These are phyloP conservation scores for Fopius arisanus DNA, from an alignment of 1,140 invertebrate genomes.

Conservation along the genomic window DNA sequence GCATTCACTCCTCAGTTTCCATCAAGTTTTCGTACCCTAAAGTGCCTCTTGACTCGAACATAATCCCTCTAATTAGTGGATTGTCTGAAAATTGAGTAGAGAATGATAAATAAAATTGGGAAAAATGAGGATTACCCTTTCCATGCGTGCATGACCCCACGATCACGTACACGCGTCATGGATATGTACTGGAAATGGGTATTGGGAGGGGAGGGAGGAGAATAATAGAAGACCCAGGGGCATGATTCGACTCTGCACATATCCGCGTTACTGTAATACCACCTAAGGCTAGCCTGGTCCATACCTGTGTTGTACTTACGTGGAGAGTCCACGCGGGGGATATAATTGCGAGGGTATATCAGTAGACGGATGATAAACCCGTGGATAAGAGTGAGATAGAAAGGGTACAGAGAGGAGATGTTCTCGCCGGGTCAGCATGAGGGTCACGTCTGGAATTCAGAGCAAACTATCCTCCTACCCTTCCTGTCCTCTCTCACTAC, in stretches of 20 bases:
- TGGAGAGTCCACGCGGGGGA: slow-evolving; percentile 34
- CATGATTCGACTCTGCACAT: slow-evolving; percentile 18
- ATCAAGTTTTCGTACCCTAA: no score
- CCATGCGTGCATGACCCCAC: not conserved
- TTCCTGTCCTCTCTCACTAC: slow-evolving; percentile 27
- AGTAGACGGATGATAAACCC: slow-evolving; percentile 17
- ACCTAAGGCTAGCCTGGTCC: slow-evolving; percentile 11
- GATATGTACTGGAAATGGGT: not conserved
- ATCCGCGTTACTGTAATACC: slow-evolving; percentile 30
- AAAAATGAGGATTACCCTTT: not conserved
- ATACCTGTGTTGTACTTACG: slow-evolving; percentile 4
- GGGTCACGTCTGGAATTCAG: slow-evolving; percentile 65
- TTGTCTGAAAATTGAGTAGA: no score
- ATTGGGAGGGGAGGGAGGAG: not conserved
- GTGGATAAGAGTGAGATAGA: slow-evolving; percentile 23
- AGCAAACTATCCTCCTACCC: slow-evolving; percentile 61
- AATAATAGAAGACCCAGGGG: not conserved
- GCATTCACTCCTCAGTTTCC: no score
- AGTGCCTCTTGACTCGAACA: no score
- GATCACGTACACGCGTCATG: slow-evolving; percentile 4
- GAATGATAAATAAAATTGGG: not conserved
- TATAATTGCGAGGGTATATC: slow-evolving; percentile 48
- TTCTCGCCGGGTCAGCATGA: slow-evolving; percentile 62
- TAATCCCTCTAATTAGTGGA: no score
- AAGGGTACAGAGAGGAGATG: slow-evolving; percentile 55